phyloP scores from a whole-genome alignment of 2,113 vertebrate genomes.

The Pimephales promelas region DNA sequence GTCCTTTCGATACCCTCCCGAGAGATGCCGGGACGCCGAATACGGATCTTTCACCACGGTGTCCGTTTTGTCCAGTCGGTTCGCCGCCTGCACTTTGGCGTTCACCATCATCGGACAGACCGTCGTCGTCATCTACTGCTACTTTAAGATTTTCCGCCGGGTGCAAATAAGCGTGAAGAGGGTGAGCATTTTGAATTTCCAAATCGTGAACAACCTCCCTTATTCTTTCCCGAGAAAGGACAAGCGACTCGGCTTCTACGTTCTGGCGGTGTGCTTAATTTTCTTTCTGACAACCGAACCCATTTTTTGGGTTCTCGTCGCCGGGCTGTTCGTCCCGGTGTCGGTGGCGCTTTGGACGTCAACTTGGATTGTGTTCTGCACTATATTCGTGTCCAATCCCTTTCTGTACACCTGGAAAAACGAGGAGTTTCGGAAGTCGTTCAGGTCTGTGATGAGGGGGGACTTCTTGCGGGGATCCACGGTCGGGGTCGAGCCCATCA shows the following conservation, averaged over 20 bases:
- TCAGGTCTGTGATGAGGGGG: slow-evolving; percentile 78
- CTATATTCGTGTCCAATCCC: slow-evolving; percentile 83
- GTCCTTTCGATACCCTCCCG: slow-evolving; percentile 47
- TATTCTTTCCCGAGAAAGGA: slow-evolving; percentile 75
- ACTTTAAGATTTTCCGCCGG: slow-evolving; percentile 84
- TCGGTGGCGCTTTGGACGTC: slow-evolving; percentile 76
- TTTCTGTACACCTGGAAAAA: slow-evolving; percentile 88
- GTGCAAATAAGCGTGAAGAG: slow-evolving; percentile 85
- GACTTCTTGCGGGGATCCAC: slow-evolving; percentile 56
- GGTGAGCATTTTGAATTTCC: slow-evolving; percentile 88
- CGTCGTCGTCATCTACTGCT: slow-evolving; percentile 81
- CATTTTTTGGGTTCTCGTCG: slow-evolving; percentile 80
- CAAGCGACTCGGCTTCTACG: slow-evolving; percentile 81
- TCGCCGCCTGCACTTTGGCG: slow-evolving; percentile 76
- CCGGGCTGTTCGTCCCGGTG: slow-evolving; percentile 75
- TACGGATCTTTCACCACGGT: slow-evolving; percentile 41
- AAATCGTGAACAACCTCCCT: slow-evolving; percentile 84
- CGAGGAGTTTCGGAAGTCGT: slow-evolving; percentile 84
- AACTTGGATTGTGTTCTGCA: slow-evolving; percentile 83
- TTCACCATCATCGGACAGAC: slow-evolving; percentile 81
- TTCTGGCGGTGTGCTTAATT: slow-evolving; percentile 82
- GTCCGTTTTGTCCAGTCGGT: slow-evolving; percentile 64
- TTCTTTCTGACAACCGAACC: slow-evolving; percentile 85
- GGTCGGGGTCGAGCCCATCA: slow-evolving; percentile 58
- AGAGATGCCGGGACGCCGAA: slow-evolving; percentile 52